Evolutionary conservation across 2,888 invertebrate genomes (phyloP).

Genomic region (Drosophila paranaensis): DNA sequence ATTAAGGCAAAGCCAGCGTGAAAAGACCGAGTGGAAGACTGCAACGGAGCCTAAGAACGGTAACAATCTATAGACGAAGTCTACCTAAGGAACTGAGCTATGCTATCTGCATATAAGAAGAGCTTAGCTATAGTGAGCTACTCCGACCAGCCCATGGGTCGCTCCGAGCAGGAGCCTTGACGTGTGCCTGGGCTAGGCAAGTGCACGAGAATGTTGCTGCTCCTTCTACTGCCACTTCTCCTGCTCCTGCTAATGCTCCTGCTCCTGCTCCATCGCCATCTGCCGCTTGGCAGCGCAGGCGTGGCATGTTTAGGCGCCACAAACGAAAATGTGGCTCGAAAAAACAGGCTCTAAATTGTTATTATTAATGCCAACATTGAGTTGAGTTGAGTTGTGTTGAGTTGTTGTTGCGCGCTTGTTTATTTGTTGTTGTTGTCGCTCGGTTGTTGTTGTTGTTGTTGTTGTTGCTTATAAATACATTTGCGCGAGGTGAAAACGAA

Average conservation of each 20-base stretch:
- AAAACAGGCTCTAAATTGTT: slow-evolving; percentile 50
- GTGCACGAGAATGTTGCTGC: background rate
- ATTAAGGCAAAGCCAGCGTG: background rate
- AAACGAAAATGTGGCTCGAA: slow-evolving; percentile 24
- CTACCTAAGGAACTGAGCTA: too few relatives aligned
- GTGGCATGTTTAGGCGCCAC: slow-evolving; percentile 53
- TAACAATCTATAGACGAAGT: too few relatives aligned
- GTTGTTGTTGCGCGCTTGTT: background rate
- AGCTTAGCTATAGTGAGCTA: background rate
- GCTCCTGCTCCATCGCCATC: background rate
- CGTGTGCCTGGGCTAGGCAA: too few relatives aligned
- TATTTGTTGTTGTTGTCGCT: background rate
- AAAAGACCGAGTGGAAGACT: background rate
- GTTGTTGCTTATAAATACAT: slow-evolving; percentile 60
- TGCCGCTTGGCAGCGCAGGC: background rate
- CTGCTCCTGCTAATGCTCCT: background rate
- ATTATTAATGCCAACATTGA: slow-evolving; percentile 50
- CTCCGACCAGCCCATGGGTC: too few relatives aligned
- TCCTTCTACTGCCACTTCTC: background rate
- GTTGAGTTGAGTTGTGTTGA: slow-evolving; percentile 2
- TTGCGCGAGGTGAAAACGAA: slow-evolving; percentile 60
- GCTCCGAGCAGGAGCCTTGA: too few relatives aligned
- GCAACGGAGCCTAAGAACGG: too few relatives aligned
- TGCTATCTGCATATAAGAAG: too few relatives aligned
- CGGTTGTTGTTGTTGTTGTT: slow-evolving; percentile 12